phyloP scores from a whole-genome alignment of 2,113 vertebrate species.

The Oreotrochilus melanogaster region DNA sequence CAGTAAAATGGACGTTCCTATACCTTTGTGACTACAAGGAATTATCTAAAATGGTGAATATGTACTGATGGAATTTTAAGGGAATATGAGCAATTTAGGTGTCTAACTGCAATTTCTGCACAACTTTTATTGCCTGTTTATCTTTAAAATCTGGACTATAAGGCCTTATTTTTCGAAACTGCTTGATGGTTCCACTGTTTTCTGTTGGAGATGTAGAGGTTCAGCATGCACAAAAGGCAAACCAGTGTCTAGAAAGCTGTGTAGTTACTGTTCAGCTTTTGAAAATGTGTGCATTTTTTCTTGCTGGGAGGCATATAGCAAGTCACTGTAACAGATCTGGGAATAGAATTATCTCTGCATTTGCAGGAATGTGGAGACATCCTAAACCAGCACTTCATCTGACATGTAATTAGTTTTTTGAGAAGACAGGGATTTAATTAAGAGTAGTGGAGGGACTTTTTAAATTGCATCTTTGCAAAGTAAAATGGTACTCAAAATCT shows the following conservation, averaged over 20 bases:
- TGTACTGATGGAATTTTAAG: not conserved
- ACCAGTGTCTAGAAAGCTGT: not conserved
- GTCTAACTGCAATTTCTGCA: not conserved
- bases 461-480: constrained; percentile 5
- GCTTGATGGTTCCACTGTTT: not conserved
- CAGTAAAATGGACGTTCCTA: not conserved
- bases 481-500: not conserved
- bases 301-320: not conserved
- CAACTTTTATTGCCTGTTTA: not conserved
- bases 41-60: not conserved
- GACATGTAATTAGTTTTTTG: constrained; percentile 45
- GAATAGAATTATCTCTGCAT: not conserved
- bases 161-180: not conserved
- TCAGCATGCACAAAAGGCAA: not conserved
- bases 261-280: not conserved
- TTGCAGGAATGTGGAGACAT: not conserved
- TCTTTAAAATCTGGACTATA: not conserved
- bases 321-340: not conserved
- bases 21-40: not conserved
- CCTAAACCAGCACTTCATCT: not conserved
- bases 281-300: not conserved
- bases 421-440: constrained; percentile 37
- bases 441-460: not conserved
- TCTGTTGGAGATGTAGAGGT: not conserved
- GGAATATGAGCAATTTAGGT: not conserved